A percentile compares a stretch with the other conserved stretches of the same genome.
Conservation (phyloP, 2,888 invertebrate genomes). For the Brachyptera risi region DNA sequence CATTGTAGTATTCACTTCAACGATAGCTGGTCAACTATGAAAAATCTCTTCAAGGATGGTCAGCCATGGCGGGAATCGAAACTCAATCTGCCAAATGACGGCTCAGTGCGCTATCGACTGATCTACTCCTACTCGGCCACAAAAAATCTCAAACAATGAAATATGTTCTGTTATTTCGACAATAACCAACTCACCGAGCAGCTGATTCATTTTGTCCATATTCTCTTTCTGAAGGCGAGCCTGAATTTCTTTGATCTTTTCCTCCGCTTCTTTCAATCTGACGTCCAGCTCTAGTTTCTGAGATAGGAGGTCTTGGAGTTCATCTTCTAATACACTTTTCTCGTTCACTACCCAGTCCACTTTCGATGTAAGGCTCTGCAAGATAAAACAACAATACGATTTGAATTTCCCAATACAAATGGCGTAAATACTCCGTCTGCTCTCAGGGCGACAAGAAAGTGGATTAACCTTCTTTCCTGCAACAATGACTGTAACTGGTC, state of each 20-base stretch:
- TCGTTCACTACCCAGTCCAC: slow-evolving; percentile 59
- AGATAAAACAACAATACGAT: slow-evolving; percentile 30
- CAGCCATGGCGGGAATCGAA: too few relatives aligned
- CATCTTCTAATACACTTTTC: slow-evolving; percentile 59
- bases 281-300: slow-evolving; percentile 64
- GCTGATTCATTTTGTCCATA: slow-evolving; percentile 34
- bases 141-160: too few relatives aligned
- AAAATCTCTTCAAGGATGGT: too few relatives aligned
- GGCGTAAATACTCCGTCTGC: background rate
- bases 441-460: too few relatives aligned
- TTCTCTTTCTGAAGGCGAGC: slow-evolving; percentile 35
- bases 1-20: too few relatives aligned
- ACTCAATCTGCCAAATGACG: too few relatives aligned
- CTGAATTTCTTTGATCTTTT: slow-evolving; percentile 40
- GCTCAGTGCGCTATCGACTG: too few relatives aligned
- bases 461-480: background rate
- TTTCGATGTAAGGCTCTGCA: slow-evolving; percentile 59
- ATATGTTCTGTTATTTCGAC: too few relatives aligned
- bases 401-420: background rate
- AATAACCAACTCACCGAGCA: slow-evolving; percentile 39
- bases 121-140: too few relatives aligned
- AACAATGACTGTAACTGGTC: too few relatives aligned
- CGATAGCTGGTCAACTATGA: too few relatives aligned
- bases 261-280: slow-evolving; percentile 52
- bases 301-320: slow-evolving; percentile 60